phyloP scores from a whole-genome alignment of 2,888 invertebrate genomes.

The Nymphalis c-album region DNA sequence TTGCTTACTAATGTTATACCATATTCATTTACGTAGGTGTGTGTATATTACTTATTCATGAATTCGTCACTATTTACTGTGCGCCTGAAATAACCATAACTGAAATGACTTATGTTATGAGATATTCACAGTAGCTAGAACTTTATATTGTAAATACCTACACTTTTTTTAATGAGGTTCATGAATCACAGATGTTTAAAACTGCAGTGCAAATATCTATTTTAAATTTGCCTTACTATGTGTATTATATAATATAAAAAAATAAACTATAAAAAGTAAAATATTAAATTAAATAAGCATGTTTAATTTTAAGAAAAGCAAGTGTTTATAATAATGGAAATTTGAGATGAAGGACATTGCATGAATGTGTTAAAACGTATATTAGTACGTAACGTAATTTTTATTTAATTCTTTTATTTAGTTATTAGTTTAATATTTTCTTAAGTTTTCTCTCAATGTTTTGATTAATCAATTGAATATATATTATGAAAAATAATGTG shows the following conservation, averaged over 20 bases:
- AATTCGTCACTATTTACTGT: constrained; percentile 1
- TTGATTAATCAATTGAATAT: neutral
- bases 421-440: neutral
- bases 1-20: constrained; percentile 32
- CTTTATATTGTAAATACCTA: constrained; percentile 2
- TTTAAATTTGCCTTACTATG: constrained; percentile 31
- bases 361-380: constrained; percentile 1
- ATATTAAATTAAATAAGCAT: constrained; percentile 19
- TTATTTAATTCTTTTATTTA: neutral
- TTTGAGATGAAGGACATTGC: constrained; percentile 15
- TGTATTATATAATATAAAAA: constrained; percentile 20
- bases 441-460: constrained; percentile 1
- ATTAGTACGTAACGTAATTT: too few species aligned
- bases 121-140: neutral
- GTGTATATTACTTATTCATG: neutral
- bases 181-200: constrained; percentile 12
- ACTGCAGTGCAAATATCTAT: constrained; percentile 25
- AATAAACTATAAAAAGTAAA: constrained; percentile 16
- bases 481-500: neutral
- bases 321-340: neutral
- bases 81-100: neutral
- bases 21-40: constrained; percentile 6
- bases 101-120: neutral
- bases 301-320: constrained; percentile 21
- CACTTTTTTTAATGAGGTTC: constrained; percentile 2